phyloP scores from a whole-genome alignment of 2,797 vertebrate genomes.

The Novumbra hubbsi region DNA sequence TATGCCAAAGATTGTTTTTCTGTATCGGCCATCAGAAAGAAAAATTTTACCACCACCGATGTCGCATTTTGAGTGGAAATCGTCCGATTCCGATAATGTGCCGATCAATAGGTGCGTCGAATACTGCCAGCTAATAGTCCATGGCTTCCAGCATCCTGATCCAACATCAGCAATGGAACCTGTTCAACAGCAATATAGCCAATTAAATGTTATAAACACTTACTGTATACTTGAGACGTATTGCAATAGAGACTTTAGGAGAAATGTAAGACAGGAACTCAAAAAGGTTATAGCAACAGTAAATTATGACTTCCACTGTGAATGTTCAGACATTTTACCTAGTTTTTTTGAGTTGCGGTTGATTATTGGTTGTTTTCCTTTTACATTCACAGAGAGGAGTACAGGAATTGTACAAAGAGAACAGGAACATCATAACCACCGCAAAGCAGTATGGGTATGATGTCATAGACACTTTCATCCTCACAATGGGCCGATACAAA shows the following conservation, averaged over 20 bases:
- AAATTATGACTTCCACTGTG: not conserved
- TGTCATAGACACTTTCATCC: slow-evolving; percentile 88
- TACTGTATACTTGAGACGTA: not conserved
- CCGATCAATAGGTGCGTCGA: not conserved
- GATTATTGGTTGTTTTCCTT: not conserved
- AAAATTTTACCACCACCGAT: no score
- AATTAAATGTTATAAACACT: not conserved
- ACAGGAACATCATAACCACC: slow-evolving; percentile 78
- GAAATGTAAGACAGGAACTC: not conserved
- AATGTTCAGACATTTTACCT: not conserved
- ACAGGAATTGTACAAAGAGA: slow-evolving; percentile 82
- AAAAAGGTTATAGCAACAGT: not conserved
- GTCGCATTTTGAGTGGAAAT: no score
- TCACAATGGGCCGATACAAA: slow-evolving; percentile 93
- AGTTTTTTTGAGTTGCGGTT: not conserved
- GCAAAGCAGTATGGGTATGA: slow-evolving; percentile 85
- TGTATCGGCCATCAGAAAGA: no score
- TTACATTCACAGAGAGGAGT: slow-evolving; percentile 76
- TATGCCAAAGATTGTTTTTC: no score
- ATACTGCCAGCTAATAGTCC: slow-evolving; percentile 3
- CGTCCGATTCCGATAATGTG: no score
- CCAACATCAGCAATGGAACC: slow-evolving; percentile 4
- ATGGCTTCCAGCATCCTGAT: not conserved
- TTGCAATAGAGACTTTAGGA: not conserved
- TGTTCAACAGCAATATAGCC: not conserved